Evolutionary conservation across 2,888 invertebrate genomes (phyloP).

Genomic region (Pedicia rivosa): DNA sequence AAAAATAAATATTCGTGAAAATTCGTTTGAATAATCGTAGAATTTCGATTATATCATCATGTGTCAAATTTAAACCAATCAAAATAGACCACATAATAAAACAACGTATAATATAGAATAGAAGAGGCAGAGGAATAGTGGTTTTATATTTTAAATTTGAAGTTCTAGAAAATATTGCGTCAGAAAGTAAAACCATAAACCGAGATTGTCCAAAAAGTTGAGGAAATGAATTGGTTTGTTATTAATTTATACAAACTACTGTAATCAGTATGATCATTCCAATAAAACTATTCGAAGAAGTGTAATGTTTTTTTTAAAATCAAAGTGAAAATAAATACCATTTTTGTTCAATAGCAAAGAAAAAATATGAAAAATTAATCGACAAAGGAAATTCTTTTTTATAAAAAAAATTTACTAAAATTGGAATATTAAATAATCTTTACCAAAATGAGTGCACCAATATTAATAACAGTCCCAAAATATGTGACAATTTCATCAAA

Average conservation of each 20-base stretch:
- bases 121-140: too few species aligned
- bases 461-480: conserved; percentile 25
- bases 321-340: background rate
- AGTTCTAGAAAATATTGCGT: background rate
- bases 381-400: conserved; percentile 2
- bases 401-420: background rate
- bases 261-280: background rate
- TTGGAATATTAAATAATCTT: background rate
- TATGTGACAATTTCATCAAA: conserved; percentile 22
- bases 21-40: too few species aligned
- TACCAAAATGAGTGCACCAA: conserved; percentile 14
- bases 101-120: too few species aligned
- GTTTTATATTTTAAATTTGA: background rate
- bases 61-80: background rate
- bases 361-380: background rate
- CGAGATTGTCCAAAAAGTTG: background rate
- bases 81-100: background rate
- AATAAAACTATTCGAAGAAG: background rate
- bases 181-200: background rate
- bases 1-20: too few species aligned
- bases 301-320: background rate
- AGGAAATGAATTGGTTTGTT: background rate
- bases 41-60: too few species aligned
- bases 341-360: background rate
- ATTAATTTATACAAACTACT: too few species aligned